Evolutionary conservation across 2,888 invertebrate species (phyloP), one percentile per base, ranked within the genome.

Genomic region (Cosmia trapezina): DNA sequence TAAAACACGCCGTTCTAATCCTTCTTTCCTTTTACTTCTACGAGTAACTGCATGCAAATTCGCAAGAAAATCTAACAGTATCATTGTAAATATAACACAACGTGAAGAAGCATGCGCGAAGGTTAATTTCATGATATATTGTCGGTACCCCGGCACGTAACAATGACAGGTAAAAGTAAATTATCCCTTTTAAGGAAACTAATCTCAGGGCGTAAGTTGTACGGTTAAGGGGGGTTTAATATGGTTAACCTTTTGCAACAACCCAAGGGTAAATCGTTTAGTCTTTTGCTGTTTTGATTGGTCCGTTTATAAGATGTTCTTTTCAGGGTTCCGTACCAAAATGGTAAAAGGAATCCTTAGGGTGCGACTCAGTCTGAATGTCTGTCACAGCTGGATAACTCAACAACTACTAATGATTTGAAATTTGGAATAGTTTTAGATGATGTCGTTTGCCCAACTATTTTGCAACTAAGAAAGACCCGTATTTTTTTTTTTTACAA

Each of bases 101-200:
- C 63, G 17, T 19, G 22, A 14, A 7, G 49, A n/a, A 66, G 49
- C 63, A 74, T 22, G 53, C 45, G 60, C 57, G 19, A 53, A 76
- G 76, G 71, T 76, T 72, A 81, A 75, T 70, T 68, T 65, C 49
- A 60, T 62, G 74, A 82, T 84, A 80, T 80, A 83, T 70, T 77
- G 71, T 73, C 59, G 65, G 70, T 68, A 45, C 28, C 62, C 57
- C 43, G 43, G 62, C 75, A 71, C 84, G 66, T 85, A 73, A 80
- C 33, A 62, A 62, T 75, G 76, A 79, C 81, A 75, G 69, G 76
- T 77, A 59, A 78, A 75, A 71, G 83, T 86, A 83, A 88, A 87
- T 88, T 86, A 85, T 86, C 78, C 81, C 79, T 76, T 79, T 75
- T 77, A 82, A 78, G 79, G 67, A 79, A 81, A 83, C 83, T 88